These are phyloP conservation scores for Theonella swinhoei DNA, from an alignment of 37 sponge, comb jelly and placozoan genomes.

Conservation along the genomic window DNA sequence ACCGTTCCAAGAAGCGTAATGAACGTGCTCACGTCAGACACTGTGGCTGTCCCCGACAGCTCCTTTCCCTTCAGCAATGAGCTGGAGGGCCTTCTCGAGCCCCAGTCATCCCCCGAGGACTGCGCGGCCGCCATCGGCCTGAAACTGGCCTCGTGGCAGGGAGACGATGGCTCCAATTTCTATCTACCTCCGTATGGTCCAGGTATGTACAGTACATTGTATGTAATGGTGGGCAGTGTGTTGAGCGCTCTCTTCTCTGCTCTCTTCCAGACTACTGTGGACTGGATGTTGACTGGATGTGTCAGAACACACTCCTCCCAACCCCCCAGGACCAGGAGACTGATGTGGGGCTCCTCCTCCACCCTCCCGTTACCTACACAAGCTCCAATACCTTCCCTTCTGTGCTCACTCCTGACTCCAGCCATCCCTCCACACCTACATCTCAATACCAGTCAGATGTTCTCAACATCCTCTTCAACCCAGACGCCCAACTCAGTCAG, in stretches of 20 bases:
- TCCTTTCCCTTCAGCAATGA: neutral
- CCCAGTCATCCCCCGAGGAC: neutral
- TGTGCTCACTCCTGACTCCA: neutral
- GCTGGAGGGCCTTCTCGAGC: neutral
- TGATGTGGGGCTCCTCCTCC: neutral
- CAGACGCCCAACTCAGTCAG: neutral
- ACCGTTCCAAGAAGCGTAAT: neutral
- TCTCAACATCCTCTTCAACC: neutral
- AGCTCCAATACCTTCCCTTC: neutral
- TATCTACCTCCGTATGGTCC: no score
- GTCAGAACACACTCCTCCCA: neutral
- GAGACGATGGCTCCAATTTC: neutral
- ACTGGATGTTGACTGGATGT: neutral
- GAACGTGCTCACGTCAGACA: neutral
- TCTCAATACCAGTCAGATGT: neutral
- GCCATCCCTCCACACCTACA: neutral
- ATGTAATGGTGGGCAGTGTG: no score
- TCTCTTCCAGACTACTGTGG: neutral
- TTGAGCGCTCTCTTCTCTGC: neutral
- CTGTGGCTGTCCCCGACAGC: neutral
- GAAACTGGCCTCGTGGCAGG: neutral
- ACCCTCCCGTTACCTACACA: neutral
- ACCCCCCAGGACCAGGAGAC: conserved; percentile 9
- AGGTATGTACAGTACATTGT: no score
- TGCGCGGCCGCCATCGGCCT: neutral